Percentiles rank a stretch among this genome's conserved stretches.
These are phyloP conservation scores for Cephonodes hylas DNA, from an alignment of 2,888 invertebrate genomes.

Conservation along the genomic window DNA sequence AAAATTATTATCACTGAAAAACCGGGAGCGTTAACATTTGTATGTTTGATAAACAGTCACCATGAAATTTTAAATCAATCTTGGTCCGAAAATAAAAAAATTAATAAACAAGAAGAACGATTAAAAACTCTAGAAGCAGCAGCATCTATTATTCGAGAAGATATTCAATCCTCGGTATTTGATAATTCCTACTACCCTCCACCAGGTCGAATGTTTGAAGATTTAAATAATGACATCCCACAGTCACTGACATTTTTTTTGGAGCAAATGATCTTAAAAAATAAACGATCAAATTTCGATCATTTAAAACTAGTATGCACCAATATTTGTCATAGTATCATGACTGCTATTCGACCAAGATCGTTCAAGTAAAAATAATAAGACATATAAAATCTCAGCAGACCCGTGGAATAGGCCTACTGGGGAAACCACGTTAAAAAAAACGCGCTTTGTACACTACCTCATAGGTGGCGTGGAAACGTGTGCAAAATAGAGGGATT, in stretches of 20 bases:
- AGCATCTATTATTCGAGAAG: conserved; percentile 21
- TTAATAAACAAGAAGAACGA: conserved; percentile 32
- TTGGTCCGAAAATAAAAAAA: conserved; percentile 32
- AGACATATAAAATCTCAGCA: no score
- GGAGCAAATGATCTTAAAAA: neutral
- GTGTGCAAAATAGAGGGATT: no score
- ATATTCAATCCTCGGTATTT: no score
- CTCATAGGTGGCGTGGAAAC: no score
- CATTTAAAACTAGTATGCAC: conserved; percentile 25
- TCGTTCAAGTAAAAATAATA: conserved; percentile 33
- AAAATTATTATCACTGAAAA: conserved; percentile 39
- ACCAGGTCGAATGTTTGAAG: conserved; percentile 14
- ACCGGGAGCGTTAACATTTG: conserved; percentile 15
- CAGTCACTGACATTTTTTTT: neutral
- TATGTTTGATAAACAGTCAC: conserved; percentile 24
- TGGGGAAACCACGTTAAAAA: no score
- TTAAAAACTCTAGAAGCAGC: conserved; percentile 27
- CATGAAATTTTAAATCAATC: conserved; percentile 28
- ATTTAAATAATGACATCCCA: no score
- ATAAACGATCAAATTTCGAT: conserved; percentile 21
- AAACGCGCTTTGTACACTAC: no score
- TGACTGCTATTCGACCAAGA: conserved; percentile 30
- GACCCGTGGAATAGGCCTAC: no score
- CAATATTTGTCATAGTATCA: conserved; percentile 22
- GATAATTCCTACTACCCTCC: conserved; percentile 27